Conservation (phyloP, 2,797 vertebrate genomes). For the Tenualosa ilisha region DNA sequence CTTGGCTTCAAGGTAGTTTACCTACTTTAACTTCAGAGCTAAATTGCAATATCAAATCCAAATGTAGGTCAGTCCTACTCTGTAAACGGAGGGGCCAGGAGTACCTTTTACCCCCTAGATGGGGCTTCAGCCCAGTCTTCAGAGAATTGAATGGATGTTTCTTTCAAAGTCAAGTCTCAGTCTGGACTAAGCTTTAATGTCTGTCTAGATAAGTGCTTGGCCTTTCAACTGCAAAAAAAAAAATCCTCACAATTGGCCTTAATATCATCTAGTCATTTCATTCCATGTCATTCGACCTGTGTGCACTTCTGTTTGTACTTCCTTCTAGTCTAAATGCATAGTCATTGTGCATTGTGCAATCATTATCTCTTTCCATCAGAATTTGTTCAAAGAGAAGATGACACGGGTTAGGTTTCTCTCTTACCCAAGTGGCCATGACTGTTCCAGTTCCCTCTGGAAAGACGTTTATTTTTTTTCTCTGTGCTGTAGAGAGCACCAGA, state of each 20-base stretch:
- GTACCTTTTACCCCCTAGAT: background rate
- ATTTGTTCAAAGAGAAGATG: conserved; percentile 59
- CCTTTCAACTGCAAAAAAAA: conserved; percentile 2
- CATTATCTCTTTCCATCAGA: conserved; percentile 19
- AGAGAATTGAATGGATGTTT: background rate
- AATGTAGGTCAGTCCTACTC: conserved; percentile 12
- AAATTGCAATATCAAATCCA: conserved; percentile 18
- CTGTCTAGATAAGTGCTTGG: background rate
- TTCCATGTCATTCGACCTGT: conserved; percentile 16
- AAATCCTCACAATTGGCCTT: conserved; percentile 3
- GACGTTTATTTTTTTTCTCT: conserved; percentile 48
- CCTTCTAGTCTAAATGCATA: background rate
- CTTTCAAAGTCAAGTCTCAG: background rate
- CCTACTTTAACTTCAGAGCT: background rate
- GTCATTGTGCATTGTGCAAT: conserved; percentile 15
- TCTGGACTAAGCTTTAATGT: conserved; percentile 15
- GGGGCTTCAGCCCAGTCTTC: background rate
- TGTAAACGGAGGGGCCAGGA: background rate
- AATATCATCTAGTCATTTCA: background rate
- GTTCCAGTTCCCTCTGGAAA: conserved; percentile 60
- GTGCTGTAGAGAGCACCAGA: conserved; percentile 65
- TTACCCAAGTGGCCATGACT: conserved; percentile 74
- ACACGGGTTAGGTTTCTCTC: conserved; percentile 67
- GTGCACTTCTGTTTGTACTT: background rate
- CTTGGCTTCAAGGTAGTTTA: conserved; percentile 4